phyloP scores from a whole-genome alignment of 2,113 vertebrate genomes.

The Xenus cinereus region DNA sequence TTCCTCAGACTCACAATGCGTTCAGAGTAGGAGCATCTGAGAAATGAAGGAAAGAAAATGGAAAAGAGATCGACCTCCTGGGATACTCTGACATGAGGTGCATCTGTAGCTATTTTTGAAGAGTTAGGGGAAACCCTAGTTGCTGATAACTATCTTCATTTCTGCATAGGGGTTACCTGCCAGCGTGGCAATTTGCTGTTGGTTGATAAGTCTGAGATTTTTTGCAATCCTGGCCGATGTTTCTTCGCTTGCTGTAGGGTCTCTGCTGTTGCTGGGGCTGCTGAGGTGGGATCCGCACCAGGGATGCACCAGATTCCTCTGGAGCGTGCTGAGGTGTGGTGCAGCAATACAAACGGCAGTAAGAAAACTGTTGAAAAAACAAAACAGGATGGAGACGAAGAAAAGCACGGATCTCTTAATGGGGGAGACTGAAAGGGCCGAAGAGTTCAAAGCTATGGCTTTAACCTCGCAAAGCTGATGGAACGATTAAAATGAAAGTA shows the following conservation, averaged over 20 bases:
- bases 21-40: not conserved
- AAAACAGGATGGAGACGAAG: not conserved
- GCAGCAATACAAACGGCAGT: rapidly evolving
- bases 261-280: not conserved
- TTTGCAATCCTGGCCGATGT: rapidly evolving
- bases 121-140: not conserved
- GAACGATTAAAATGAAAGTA: not conserved
- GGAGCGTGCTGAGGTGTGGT: rapidly evolving
- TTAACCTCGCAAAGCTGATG: not conserved
- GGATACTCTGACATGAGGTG: not conserved
- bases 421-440: not conserved
- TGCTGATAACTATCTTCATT: not conserved
- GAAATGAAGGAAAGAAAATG: not conserved
- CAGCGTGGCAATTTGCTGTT: not conserved
- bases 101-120: not conserved
- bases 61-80: not conserved
- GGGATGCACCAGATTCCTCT: not conserved
- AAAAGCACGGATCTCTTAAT: not conserved
- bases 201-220: not conserved
- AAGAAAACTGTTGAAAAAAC: not conserved
- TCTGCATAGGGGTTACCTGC: not conserved
- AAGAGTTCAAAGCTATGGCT: not conserved
- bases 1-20: not conserved
- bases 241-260: not conserved
- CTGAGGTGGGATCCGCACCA: not conserved